Base-by-base conservation (phyloP, 2,797 vertebrate species). In the Danio tinwini region DNA sequence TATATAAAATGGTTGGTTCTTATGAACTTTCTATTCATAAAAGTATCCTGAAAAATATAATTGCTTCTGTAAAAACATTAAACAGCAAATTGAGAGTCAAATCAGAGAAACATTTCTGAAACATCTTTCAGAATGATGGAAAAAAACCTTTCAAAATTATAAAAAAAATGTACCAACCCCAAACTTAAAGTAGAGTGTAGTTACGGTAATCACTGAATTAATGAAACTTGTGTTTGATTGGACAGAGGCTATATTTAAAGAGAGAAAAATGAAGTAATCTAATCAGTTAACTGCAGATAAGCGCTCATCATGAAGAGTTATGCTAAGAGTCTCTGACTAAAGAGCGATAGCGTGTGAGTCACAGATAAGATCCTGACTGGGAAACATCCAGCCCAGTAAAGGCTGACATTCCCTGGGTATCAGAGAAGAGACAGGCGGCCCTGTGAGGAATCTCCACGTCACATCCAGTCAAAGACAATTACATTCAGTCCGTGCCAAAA, bases 371-470 rank as follows among this genome's bases (percentile, higher is more conserved):
- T 62, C 17, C 49, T 40, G 17, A 45, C 13, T 72, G 58, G 10
- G 21, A 79, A 79, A 71, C 56, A 70, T 70, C 70, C 47, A 70
- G 45, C 14, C 75, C 42, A 69, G 21, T 42, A 8, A 17, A 78
- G 9, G 55, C 39, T 55, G 77, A 79, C 77, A 80, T 73, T 80
- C 68, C 4, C 58, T 45, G 40, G 37, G 77, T 80, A 65, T 80
- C 69, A 73, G 69, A 73, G 59, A 55, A 52, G 68, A 79, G 67
- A 79, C 68, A 79, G 39, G 47, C 40, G 50, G 21, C 59, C 59
- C 55, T 39, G 49, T 63, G 49, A 79, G 58, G 61, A 64, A 64
- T 71, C 75, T 58, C 7, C 21, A 59, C 56, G 7, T 71, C 58
- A 70, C 56, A 53, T 53, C 47, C 76, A 62, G 37, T 71, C 47